Conservation (phyloP, 1,140 invertebrate species). For the Trichonephila clavipes region DNA sequence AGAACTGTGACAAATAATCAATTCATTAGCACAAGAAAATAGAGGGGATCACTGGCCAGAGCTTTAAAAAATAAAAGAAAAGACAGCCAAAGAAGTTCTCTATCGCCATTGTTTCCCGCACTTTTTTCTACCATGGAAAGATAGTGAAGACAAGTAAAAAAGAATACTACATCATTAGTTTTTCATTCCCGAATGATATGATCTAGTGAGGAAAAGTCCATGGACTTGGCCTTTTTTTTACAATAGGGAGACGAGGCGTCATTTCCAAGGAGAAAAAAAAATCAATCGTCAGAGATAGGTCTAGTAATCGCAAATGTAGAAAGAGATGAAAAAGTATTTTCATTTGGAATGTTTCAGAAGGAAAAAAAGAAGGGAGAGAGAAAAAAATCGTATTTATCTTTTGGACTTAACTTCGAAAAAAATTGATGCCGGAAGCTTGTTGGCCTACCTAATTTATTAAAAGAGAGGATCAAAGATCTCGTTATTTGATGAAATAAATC, state of each 20-base stretch:
- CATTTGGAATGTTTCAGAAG: neutral
- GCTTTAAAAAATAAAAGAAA: neutral
- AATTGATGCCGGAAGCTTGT: no score
- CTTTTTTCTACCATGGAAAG: neutral
- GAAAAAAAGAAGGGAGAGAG: neutral
- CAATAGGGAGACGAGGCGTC: neutral
- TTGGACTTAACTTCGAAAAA: no score
- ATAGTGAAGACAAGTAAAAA: neutral
- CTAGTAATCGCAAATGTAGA: neutral
- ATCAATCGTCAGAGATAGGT: neutral
- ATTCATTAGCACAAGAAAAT: constrained; percentile 47
- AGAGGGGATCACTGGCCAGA: neutral
- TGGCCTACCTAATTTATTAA: no score
- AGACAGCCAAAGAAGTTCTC: neutral
- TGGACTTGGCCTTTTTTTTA: neutral
- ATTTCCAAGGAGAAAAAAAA: neutral
- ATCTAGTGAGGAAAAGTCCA: neutral
- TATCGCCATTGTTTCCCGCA: neutral
- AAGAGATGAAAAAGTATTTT: neutral
- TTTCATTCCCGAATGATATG: constrained; percentile 48
- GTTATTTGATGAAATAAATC: no score
- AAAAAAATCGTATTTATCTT: no score
- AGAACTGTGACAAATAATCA: constrained; percentile 53
- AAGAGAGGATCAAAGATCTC: no score
- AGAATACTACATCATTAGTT: constrained; percentile 46